Evolutionary conservation across 2,888 invertebrate genomes (phyloP).

Genomic region (Lymantria monacha): DNA sequence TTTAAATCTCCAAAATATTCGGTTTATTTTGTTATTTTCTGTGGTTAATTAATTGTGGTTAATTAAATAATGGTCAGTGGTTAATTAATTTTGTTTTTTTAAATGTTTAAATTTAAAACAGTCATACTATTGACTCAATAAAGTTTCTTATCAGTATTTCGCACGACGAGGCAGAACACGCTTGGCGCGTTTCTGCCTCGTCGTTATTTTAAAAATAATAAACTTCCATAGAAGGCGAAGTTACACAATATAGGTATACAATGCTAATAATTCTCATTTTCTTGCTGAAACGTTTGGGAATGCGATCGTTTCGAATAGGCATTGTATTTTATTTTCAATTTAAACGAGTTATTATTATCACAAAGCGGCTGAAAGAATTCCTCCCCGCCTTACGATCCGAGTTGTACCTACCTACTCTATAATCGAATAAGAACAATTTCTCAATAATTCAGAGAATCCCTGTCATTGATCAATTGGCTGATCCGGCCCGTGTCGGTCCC

Average conservation of each 20-base stretch:
- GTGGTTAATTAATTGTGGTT: no score
- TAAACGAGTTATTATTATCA: conserved; percentile 9
- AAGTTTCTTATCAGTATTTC: no score
- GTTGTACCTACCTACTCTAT: conserved; percentile 17
- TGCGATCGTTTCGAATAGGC: neutral
- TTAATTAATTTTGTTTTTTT: no score
- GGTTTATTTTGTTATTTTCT: no score
- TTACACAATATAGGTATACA: neutral
- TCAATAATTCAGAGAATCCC: conserved; percentile 48
- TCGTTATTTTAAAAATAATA: no score
- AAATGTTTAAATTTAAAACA: no score
- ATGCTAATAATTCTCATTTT: neutral
- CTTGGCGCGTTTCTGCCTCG: no score
- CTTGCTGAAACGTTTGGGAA: neutral
- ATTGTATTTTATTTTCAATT: conserved; percentile 13
- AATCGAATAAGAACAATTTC: conserved; percentile 44
- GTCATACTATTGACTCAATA: no score
- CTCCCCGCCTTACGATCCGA: conserved; percentile 5
- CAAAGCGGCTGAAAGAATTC: conserved; percentile 22
- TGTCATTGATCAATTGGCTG: conserved; percentile 59
- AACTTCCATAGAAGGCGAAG: no score
- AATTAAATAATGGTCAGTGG: no score
- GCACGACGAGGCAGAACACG: no score
- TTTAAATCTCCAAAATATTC: no score
- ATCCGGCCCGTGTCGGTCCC: conserved; percentile 38